Base-by-base conservation (phyloP, 2,888 invertebrate species). In the Apodemia duryi region DNA sequence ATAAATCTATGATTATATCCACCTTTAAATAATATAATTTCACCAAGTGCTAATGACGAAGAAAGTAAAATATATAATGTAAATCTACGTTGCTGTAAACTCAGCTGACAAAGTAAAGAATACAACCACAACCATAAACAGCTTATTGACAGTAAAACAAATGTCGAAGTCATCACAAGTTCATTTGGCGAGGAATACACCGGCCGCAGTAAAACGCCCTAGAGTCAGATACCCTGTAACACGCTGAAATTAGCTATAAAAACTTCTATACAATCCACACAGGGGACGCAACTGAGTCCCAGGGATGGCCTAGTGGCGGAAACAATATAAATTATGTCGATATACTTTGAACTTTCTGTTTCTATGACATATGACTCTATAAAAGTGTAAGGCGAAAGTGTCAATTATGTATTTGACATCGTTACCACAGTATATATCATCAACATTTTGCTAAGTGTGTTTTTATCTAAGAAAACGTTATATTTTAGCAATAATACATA, bases 201-300 rank as follows among this genome's bases (percentile, higher is more conserved):
- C 77, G 80, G 76, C 67, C 74, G 71, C 79, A 74, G 74, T 77
- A 81, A 83, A 86, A 78, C 71, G 72, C 75, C 70, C 74, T 72
- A 64, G 64, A 64, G 49, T 54, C 61, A 68, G 64, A 67, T 51
- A 63, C 32, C 11, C 72, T 68, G 67, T 51, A 67, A 65, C 62
- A 69, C 64, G 74, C 61, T 67, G 76, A 83, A 85, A 90, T 90
- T 87, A 88, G 86, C 85, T 80, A 85, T 91, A 90, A 90, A 90
- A 91, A 90, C 88, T 89, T 90, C 88, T 88, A 87, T 87, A 88
- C 86, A 84, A 81, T 86, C 83, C 77, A 78, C 82, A 68, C 67
- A 70, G 76, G 76, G 76, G 72, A 74, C 57, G 57, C 57, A 32
- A 60, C 35, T 7, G n/a, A 13, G n/a, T 71, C 49, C 66, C 73